A percentile compares a stretch with the other conserved stretches of the same genome.
These are phyloP conservation scores for Rhinogobius similis DNA, from an alignment of 2,113 vertebrate species.

Conservation along the genomic window DNA sequence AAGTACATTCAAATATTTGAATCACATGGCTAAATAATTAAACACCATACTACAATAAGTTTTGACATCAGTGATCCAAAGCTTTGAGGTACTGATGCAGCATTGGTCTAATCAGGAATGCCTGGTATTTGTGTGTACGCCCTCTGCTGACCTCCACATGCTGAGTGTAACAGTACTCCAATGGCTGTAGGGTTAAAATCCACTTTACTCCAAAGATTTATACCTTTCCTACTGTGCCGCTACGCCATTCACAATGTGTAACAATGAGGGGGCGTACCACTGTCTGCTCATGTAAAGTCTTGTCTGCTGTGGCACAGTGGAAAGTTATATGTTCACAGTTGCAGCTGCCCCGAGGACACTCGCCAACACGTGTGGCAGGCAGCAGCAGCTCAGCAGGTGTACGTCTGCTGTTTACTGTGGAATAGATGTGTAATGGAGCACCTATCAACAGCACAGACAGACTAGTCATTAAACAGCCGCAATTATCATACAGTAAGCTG, in stretches of 20 bases:
- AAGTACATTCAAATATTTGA: not conserved
- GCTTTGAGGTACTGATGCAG: not conserved
- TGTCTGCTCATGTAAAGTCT: slow-evolving; percentile 46
- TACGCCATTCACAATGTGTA: slow-evolving; percentile 39
- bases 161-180: slow-evolving; percentile 18
- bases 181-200: slow-evolving; percentile 10
- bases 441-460: not conserved
- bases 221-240: slow-evolving; percentile 8
- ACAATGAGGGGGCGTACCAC: slow-evolving; percentile 14
- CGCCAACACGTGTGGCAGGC: slow-evolving; percentile 29
- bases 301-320: slow-evolving; percentile 47
- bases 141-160: slow-evolving; percentile 10
- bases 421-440: slow-evolving; percentile 6
- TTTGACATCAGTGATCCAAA: not conserved
- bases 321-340: slow-evolving; percentile 24
- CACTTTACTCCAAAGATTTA: slow-evolving; percentile 38
- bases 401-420: slow-evolving; percentile 20
- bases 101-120: not conserved
- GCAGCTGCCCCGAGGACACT: slow-evolving; percentile 56
- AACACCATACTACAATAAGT: not conserved
- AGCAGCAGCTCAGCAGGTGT: slow-evolving; percentile 54
- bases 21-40: not conserved
- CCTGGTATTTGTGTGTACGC: not conserved
- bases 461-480: not conserved
- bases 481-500: not conserved